These are phyloP conservation scores for Ophion slaviceki DNA, from an alignment of 2,888 invertebrate genomes.

Conservation along the genomic window DNA sequence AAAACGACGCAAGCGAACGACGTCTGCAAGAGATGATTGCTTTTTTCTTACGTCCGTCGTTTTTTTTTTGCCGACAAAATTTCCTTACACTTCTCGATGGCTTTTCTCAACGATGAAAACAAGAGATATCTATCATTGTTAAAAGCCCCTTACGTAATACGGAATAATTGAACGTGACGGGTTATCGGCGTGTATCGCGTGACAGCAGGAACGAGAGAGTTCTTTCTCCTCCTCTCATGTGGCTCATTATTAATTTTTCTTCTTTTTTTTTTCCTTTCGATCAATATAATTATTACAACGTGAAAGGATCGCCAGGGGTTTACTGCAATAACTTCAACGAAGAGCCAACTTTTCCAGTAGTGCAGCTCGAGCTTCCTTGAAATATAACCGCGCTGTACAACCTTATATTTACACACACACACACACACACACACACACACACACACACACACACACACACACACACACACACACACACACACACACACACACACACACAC, in stretches of 20 bases:
- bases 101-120: conserved; percentile 18
- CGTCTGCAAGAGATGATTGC: conserved; percentile 3
- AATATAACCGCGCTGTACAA: conserved; percentile 18
- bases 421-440: not conserved
- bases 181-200: conserved; percentile 60
- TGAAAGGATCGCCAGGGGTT: conserved; percentile 54
- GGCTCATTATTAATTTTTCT: conserved; percentile 35
- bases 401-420: not conserved
- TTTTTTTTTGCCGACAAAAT: conserved; percentile 10
- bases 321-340: conserved; percentile 1
- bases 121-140: conserved; percentile 52
- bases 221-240: conserved; percentile 29
- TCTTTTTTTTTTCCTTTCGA: conserved; percentile 22
- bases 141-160: conserved; percentile 48
- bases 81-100: not conserved
- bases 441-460: not conserved
- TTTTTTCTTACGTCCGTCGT: conserved; percentile 11
- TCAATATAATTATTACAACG: conserved; percentile 58
- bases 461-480: not conserved
- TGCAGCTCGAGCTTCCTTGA: conserved; percentile 49
- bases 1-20: not conserved
- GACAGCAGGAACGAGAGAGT: conserved; percentile 33
- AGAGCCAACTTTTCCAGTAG: conserved; percentile 39
- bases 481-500: too few species aligned
- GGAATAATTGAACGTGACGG: conserved; percentile 58